A percentile compares a stretch with the other conserved stretches of the same genome.
phyloP scores from a whole-genome alignment of 2,113 vertebrate genomes.

The Hyperopisus bebe region DNA sequence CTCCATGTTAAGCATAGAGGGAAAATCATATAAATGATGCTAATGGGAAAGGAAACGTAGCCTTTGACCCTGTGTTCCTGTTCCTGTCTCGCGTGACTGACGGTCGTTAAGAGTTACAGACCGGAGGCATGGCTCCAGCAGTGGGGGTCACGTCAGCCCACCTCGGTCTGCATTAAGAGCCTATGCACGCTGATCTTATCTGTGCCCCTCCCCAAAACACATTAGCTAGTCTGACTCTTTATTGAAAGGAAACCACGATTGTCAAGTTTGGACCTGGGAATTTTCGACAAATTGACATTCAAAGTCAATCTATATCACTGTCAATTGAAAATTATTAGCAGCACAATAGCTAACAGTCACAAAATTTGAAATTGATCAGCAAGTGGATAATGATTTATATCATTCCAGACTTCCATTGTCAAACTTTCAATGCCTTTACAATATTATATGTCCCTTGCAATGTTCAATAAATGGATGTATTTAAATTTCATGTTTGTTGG shows the following conservation, averaged over 20 bases:
- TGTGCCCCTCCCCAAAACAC: conserved; percentile 40
- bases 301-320: neutral
- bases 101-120: conserved; percentile 34
- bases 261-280: neutral
- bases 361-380: neutral
- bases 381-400: neutral
- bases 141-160: conserved; percentile 32
- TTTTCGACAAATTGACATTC: neutral
- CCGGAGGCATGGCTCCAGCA: conserved; percentile 24
- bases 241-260: conserved; percentile 33
- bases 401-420: neutral
- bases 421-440: neutral
- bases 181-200: conserved; percentile 54
- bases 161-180: conserved; percentile 44
- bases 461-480: neutral
- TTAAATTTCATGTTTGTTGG: neutral
- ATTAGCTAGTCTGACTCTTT: conserved; percentile 39
- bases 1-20: neutral
- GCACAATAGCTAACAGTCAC: neutral
- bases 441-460: neutral
- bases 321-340: neutral
- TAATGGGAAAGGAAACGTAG: conserved; percentile 37
- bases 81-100: conserved; percentile 47
- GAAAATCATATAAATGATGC: conserved; percentile 16
- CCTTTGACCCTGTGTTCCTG: conserved; percentile 44